phyloP scores from a whole-genome alignment of 2,797 vertebrate genomes.

The Crenichthys baileyi region DNA sequence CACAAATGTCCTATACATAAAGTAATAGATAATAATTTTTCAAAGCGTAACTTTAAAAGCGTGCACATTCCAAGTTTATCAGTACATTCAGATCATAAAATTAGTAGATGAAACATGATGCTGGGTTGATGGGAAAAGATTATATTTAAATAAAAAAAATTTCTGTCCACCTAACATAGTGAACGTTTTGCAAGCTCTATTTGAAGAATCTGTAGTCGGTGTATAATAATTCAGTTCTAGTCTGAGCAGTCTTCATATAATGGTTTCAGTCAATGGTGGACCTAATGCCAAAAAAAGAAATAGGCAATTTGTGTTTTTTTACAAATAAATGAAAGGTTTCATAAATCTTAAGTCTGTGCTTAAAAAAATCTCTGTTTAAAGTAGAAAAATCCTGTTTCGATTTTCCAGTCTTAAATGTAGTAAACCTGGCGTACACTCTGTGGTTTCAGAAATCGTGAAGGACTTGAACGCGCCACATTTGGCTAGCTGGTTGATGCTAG shows the following conservation, averaged over 20 bases:
- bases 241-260: not conserved
- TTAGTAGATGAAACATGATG: not conserved
- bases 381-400: not conserved
- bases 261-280: not conserved
- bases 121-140: not conserved
- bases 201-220: not conserved
- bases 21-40: not conserved
- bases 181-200: not conserved
- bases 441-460: not conserved
- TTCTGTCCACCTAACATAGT: not conserved
- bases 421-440: not conserved
- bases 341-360: not conserved
- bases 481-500: not conserved
- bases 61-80: not conserved
- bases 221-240: not conserved
- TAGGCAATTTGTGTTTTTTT: not conserved
- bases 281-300: not conserved
- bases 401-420: not conserved
- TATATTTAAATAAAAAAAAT: not conserved
- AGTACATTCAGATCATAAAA: not conserved
- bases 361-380: not conserved
- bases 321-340: not conserved
- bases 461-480: not conserved
- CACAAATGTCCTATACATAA: not conserved
- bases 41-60: not conserved